Conservation (phyloP, 1,140 invertebrate genomes). For the Scylla paramamosain region DNA sequence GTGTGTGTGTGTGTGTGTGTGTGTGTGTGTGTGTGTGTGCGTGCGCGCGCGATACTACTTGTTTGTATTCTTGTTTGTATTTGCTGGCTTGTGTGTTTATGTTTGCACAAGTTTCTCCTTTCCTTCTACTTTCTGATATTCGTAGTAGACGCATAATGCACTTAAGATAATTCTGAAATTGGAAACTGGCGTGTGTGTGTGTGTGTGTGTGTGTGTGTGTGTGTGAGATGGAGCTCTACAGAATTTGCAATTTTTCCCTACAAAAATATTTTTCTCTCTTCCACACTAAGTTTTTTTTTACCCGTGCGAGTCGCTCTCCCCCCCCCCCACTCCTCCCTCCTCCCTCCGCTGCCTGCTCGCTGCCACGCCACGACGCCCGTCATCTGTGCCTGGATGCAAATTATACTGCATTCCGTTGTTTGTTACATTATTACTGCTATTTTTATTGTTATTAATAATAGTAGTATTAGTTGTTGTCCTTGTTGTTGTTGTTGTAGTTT, state of each 20-base stretch:
- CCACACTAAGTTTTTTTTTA: background rate
- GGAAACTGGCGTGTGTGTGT: background rate
- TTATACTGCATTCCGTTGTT: too few relatives aligned
- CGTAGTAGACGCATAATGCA: background rate
- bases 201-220: background rate
- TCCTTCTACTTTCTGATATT: background rate
- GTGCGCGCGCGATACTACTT: too few relatives aligned
- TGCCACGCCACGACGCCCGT: background rate
- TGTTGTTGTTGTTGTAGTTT: too few relatives aligned
- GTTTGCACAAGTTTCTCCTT: background rate
- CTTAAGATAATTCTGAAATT: too few relatives aligned
- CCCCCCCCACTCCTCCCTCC: background rate
- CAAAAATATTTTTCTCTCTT: background rate
- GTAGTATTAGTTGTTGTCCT: too few relatives aligned
- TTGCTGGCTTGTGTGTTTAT: constrained; percentile 13
- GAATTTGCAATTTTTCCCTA: background rate
- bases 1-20: constrained; percentile 33
- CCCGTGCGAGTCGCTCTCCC: background rate
- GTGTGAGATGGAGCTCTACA: background rate
- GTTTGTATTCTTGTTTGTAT: too few relatives aligned
- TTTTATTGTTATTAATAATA: too few relatives aligned
- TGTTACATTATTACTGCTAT: too few relatives aligned
- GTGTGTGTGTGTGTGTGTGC: background rate
- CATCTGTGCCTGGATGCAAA: too few relatives aligned
- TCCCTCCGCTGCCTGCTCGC: background rate